Evolutionary conservation across 2,888 invertebrate species (phyloP).

Genomic region (Koerneria pararmatus): DNA sequence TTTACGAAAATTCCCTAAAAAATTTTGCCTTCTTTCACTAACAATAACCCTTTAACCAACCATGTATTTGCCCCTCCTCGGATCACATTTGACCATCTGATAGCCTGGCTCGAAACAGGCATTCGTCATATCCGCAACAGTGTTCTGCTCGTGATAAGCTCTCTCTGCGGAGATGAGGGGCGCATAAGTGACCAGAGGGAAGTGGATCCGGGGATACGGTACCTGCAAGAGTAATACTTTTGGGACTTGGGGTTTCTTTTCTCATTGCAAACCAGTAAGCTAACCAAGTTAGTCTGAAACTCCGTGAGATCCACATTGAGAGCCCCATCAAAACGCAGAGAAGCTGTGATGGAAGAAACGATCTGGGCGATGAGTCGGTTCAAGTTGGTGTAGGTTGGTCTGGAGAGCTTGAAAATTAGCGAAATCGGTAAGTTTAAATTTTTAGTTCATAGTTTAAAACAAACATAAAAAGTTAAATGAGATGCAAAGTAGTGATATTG

Average conservation of each 20-base stretch:
- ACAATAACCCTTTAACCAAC: no score
- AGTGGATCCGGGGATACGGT: conserved; percentile 80
- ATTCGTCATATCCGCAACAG: conserved; percentile 88
- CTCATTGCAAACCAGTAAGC: no score
- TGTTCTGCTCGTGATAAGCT: conserved; percentile 46
- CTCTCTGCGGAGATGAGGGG: conserved; percentile 52
- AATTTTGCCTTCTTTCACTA: no score
- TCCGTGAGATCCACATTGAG: conserved; percentile 6
- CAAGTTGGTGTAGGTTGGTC: background rate
- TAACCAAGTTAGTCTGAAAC: conserved; percentile 2
- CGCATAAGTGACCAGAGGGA: conserved; percentile 71
- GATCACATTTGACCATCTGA: conserved; percentile 65
- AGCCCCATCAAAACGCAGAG: conserved; percentile 76
- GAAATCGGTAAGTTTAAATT: no score
- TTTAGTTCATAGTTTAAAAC: no score
- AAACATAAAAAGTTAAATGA: no score
- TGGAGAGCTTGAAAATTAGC: conserved; percentile 10
- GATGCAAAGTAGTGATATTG: no score
- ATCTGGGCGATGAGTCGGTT: background rate
- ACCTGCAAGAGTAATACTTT: conserved; percentile 45
- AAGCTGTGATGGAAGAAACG: conserved; percentile 7
- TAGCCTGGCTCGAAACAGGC: conserved; percentile 80
- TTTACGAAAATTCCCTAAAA: no score
- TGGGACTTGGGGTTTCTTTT: no score
- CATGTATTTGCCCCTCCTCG: conserved; percentile 62